These are phyloP conservation scores for Ptychoptera contaminata DNA, from an alignment of 2,888 invertebrate species.

Conservation along the genomic window DNA sequence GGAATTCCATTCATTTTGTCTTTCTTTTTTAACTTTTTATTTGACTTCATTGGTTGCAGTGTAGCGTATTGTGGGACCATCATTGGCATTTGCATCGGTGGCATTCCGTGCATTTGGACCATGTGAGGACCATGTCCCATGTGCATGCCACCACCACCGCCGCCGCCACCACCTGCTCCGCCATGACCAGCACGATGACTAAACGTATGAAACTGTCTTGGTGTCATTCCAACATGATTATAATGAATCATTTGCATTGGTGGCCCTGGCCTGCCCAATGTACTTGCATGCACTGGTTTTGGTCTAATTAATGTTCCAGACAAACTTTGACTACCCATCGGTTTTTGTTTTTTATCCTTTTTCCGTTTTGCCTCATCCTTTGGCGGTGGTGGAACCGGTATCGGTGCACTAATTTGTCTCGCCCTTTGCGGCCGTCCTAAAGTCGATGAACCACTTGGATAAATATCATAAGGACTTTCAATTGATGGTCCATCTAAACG, in stretches of 20 bases:
- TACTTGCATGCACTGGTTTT: conserved; percentile 28
- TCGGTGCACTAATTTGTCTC: conserved; percentile 63
- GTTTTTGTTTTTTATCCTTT: conserved; percentile 27
- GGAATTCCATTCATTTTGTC: conserved; percentile 30
- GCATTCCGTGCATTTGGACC: conserved; percentile 22
- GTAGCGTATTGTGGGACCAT: conserved; percentile 43
- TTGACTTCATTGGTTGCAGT: conserved; percentile 43
- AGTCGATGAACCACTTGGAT: conserved; percentile 34
- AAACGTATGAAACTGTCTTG: conserved; percentile 35
- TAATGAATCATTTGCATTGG: conserved; percentile 28
- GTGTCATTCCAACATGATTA: conserved; percentile 21
- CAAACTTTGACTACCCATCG: conserved; percentile 27
- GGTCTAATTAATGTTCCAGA: conserved; percentile 31
- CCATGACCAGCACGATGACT: conserved; percentile 28
- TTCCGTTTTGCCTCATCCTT: conserved; percentile 49
- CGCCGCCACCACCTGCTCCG: conserved; percentile 19
- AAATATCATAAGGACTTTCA: conserved; percentile 56
- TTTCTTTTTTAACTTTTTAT: conserved; percentile 32
- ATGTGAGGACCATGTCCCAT: conserved; percentile 29
- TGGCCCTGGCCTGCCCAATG: conserved; percentile 19
- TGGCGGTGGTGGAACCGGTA: conserved; percentile 72
- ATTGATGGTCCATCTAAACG: conserved; percentile 49
- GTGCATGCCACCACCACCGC: conserved; percentile 18
- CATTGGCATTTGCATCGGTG: conserved; percentile 35
- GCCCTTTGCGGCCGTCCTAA: conserved; percentile 54